A percentile compares a stretch with the other conserved stretches of the same genome.
Conservation (phyloP, 2,888 invertebrate species). For the Xylocampa areola region DNA sequence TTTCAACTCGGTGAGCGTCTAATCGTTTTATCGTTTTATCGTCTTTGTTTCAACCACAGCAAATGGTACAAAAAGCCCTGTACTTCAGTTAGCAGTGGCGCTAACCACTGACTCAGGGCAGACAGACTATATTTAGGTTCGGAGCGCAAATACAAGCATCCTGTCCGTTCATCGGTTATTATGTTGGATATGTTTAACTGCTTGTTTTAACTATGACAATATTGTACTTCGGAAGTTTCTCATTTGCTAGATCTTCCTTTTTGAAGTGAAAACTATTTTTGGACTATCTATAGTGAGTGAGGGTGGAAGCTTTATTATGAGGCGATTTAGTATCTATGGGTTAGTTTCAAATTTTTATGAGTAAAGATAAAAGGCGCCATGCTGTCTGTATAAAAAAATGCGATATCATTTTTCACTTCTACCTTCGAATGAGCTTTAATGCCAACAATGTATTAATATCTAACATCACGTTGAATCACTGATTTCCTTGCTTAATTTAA, state of each 20-base stretch:
- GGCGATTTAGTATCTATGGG: too few species aligned
- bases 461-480: not conserved
- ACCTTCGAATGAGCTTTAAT: not conserved
- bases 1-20: too few species aligned
- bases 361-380: too few species aligned
- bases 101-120: conserved; percentile 66
- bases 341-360: too few species aligned
- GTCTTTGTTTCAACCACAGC: conserved; percentile 18
- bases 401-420: not conserved
- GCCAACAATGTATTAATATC: not conserved
- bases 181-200: conserved; percentile 7
- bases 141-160: conserved; percentile 60
- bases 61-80: conserved; percentile 46
- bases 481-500: conserved; percentile 22
- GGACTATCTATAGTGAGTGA: too few species aligned
- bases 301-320: too few species aligned
- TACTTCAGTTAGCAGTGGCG: conserved; percentile 41
- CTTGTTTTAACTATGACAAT: conserved; percentile 11
- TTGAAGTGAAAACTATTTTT: too few species aligned
- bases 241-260: too few species aligned
- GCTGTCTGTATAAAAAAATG: not conserved
- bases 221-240: conserved; percentile 16
- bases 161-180: conserved; percentile 45
- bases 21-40: too few species aligned
- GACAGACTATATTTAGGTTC: conserved; percentile 65